Conservation (phyloP, 2,113 vertebrate genomes). For the Madoqua kirkii region DNA sequence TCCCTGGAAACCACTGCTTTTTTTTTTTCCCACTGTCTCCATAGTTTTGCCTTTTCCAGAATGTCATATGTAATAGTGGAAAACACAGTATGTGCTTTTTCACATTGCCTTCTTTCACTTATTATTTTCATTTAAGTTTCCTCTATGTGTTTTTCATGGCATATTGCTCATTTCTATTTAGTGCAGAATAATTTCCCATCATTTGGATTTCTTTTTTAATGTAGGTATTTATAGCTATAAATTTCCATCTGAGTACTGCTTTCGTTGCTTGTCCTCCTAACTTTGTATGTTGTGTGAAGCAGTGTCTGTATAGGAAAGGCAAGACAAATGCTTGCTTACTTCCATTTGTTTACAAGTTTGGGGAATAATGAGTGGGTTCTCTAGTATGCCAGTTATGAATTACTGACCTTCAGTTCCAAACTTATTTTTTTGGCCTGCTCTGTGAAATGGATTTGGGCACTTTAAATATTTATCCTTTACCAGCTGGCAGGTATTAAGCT, state of each 20-base stretch:
- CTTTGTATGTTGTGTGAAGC: background rate
- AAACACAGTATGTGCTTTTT: background rate
- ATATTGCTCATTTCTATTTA: constrained; percentile 1
- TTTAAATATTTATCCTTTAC: background rate
- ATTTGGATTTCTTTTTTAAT: background rate
- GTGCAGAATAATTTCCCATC: background rate
- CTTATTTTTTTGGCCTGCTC: background rate
- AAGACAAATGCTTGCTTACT: background rate
- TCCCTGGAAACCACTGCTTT: background rate
- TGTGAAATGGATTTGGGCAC: background rate
- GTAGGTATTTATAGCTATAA: constrained; percentile 1
- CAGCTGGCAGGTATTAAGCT: background rate
- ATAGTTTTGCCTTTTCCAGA: background rate
- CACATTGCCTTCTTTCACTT: background rate
- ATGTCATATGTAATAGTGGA: background rate
- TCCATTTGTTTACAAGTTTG: background rate
- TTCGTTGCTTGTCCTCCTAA: background rate
- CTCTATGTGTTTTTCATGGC: background rate
- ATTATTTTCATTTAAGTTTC: background rate
- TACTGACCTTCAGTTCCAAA: background rate
- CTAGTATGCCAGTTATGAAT: background rate
- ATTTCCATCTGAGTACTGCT: background rate
- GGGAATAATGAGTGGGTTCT: background rate
- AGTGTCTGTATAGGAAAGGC: background rate
- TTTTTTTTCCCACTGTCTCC: background rate